Percentiles rank a stretch among this genome's conserved stretches.
phyloP scores from a whole-genome alignment of 1,140 invertebrate species.

The Lucilia sericata region DNA sequence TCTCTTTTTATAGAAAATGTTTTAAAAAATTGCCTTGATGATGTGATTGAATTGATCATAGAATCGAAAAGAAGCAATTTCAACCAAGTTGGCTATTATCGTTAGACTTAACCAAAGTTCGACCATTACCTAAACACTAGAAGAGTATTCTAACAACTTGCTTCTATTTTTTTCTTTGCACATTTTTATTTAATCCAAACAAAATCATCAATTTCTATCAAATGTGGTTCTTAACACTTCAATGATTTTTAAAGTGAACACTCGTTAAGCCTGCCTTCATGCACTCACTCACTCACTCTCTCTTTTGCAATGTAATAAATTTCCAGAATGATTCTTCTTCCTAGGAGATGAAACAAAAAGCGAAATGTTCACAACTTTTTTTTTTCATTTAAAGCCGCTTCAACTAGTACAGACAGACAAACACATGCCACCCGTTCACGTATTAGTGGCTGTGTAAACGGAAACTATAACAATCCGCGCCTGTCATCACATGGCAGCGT shows the following conservation, averaged over 20 bases:
- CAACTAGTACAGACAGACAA: neutral
- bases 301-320: neutral
- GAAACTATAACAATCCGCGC: conserved; percentile 22
- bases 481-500: conserved; percentile 21
- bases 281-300: conserved; percentile 25
- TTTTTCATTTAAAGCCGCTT: neutral
- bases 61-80: too few relatives aligned
- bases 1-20: too few relatives aligned
- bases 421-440: neutral
- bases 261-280: neutral
- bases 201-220: conserved; percentile 40
- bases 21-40: too few relatives aligned
- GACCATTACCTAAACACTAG: too few relatives aligned
- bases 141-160: too few relatives aligned
- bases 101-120: too few relatives aligned
- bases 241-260: conserved; percentile 36
- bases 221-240: conserved; percentile 41
- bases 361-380: conserved; percentile 5
- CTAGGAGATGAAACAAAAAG: conserved; percentile 2
- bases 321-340: conserved; percentile 21
- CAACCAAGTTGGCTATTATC: too few relatives aligned
- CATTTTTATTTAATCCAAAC: neutral
- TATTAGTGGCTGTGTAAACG: conserved; percentile 3
- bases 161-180: too few relatives aligned
- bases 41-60: too few relatives aligned